Percentiles rank a stretch among this genome's conserved stretches.
Evolutionary conservation across 2,797 vertebrate genomes (phyloP).

Genomic region (Loriculus beryllinus): DNA sequence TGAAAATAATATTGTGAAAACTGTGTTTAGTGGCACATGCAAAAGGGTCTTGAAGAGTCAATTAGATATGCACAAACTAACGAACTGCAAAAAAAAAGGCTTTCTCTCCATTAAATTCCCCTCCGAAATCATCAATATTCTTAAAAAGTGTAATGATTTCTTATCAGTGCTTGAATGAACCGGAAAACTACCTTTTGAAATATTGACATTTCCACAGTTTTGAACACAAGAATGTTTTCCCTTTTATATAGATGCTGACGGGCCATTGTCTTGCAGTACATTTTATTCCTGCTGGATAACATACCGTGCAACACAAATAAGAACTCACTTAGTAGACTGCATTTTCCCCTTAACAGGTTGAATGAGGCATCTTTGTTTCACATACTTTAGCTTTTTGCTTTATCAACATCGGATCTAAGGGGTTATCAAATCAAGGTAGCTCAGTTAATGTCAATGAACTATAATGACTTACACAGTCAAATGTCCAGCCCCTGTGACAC

Average conservation of each 20-base stretch:
- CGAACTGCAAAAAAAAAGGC: constrained; percentile 74
- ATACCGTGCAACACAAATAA: not conserved
- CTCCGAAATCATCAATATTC: constrained; percentile 75
- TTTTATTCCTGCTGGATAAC: constrained; percentile 42
- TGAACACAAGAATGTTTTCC: constrained; percentile 74
- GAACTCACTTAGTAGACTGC: not conserved
- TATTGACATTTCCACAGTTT: constrained; percentile 83
- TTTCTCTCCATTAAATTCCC: constrained; percentile 76
- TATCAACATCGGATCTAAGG: not conserved
- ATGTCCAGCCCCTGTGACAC: not conserved
- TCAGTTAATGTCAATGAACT: not conserved
- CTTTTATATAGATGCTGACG: constrained; percentile 67
- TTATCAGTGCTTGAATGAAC: constrained; percentile 81
- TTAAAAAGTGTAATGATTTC: constrained; percentile 81
- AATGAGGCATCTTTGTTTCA: not conserved
- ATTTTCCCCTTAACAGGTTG: not conserved
- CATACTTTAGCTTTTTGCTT: not conserved
- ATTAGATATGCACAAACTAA: constrained; percentile 81
- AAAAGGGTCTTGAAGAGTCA: constrained; percentile 76
- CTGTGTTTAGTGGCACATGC: constrained; percentile 72
- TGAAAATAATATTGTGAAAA: constrained; percentile 38
- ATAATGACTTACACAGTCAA: not conserved
- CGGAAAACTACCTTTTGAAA: constrained; percentile 80
- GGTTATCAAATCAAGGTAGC: not conserved
- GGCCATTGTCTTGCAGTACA: constrained; percentile 70